Evolutionary conservation across 2,888 invertebrate genomes (phyloP).

Genomic region (Synanthedon vespiformis): DNA sequence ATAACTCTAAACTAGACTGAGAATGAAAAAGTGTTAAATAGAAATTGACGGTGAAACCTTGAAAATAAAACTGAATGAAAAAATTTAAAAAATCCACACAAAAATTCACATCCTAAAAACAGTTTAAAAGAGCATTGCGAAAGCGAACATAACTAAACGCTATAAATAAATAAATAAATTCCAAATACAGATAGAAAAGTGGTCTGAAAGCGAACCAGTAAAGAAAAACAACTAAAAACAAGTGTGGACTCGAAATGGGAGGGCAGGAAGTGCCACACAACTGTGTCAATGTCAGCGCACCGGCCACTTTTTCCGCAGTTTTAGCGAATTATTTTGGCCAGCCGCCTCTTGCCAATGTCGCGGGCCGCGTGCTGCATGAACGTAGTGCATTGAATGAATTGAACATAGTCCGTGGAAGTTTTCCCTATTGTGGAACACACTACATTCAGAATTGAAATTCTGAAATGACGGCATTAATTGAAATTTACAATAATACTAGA

Average conservation of each 20-base stretch:
- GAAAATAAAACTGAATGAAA: constrained; percentile 3
- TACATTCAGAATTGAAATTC: too few relatives aligned
- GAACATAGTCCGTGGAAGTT: too few relatives aligned
- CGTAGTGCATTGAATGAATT: too few relatives aligned
- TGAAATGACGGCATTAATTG: too few relatives aligned
- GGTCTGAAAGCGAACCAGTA: constrained; percentile 28
- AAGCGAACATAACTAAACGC: constrained; percentile 21
- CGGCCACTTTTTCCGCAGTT: constrained; percentile 19
- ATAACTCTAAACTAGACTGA: too few relatives aligned
- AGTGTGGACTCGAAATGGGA: constrained; percentile 21
- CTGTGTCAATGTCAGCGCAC: constrained; percentile 60
- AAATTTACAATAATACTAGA: too few relatives aligned
- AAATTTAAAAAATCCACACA: constrained; percentile 13
- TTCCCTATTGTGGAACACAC: too few relatives aligned
- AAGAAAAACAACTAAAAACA: constrained; percentile 27
- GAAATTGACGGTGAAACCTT: background rate
- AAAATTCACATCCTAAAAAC: constrained; percentile 2
- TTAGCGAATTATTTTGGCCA: constrained; percentile 21
- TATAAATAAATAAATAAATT: constrained; percentile 24
- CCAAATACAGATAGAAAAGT: constrained; percentile 29
- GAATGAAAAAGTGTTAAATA: too few relatives aligned
- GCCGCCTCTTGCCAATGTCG: constrained; percentile 1
- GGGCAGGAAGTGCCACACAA: constrained; percentile 41
- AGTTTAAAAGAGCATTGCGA: constrained; percentile 17
- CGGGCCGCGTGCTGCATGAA: background rate